Evolutionary conservation across 2,113 vertebrate species (phyloP), one percentile per base, ranked within the genome.

Genomic region (Marmota monax): DNA sequence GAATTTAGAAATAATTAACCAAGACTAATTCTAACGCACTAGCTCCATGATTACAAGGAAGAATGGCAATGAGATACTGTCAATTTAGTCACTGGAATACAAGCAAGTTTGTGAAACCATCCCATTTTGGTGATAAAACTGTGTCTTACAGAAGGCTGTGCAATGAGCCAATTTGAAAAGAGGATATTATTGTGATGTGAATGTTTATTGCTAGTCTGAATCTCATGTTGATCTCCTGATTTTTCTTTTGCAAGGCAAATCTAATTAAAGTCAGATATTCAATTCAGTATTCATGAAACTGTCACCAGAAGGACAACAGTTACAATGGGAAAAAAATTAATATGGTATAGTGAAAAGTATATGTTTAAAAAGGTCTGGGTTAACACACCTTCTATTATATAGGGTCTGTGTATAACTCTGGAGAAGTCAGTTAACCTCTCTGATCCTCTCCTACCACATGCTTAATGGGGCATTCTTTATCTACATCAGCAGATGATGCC

Each of bases 191-290:
- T 67, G 12, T 73, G 37, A 95, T 77, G 25, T 34, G 48, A 92
- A 69, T 63, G n/a, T 7, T 53, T 91, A 94, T 20, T 65, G 12
- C 82, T 91, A 67, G 42, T 65, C 45, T 90, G 76, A 90, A 88
- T 56, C 39, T 61, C 87, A 6, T 37, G 10, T 42, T 96, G 82
- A 69, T 83, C 74, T 84, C 37, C 58, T 74, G 69, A 84, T 85
- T 92, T 96, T 95, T 95, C 84, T 85, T 94, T 95, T 84, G 85
- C 61, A 63, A 96, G 37, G 29, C 32, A 90, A 65, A 93, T 74
- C 48, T 53, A 95, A 92, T 83, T 96, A 92, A 39, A 97, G 82
- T 88, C 61, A 97, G 70, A 89, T 74, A 86, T 77, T 82, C 63
- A 92, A 91, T 58, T 86, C 25, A 90, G 84, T 70, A 4, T 80